Percentiles rank a stretch among this genome's conserved stretches.
These are phyloP conservation scores for Lycorma delicatula DNA, from an alignment of 1,140 invertebrate species.

Conservation along the genomic window DNA sequence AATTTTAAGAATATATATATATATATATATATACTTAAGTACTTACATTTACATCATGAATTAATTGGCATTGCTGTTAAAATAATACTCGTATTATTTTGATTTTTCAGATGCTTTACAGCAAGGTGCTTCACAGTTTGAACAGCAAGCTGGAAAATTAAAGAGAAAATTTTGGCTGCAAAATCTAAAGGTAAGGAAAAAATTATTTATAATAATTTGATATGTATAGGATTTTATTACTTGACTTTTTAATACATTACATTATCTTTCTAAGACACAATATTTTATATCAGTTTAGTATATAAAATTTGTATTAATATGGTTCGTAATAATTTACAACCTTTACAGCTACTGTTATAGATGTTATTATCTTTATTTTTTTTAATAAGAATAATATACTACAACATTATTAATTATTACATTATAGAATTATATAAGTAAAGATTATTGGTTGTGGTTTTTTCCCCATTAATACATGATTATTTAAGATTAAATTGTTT, in stretches of 20 bases:
- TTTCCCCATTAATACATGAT: too few species aligned
- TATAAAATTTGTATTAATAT: not conserved
- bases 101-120: constrained; percentile 70
- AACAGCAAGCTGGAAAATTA: constrained; percentile 92
- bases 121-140: constrained; percentile 92
- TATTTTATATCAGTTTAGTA: not conserved
- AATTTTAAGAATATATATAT: too few species aligned
- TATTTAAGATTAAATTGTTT: too few species aligned
- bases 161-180: constrained; percentile 99
- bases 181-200: constrained; percentile 79
- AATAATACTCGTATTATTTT: too few species aligned
- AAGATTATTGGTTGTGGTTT: too few species aligned
- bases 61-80: too few species aligned
- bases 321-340: not conserved
- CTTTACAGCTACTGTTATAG: not conserved
- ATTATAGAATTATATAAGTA: too few species aligned
- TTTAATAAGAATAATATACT: too few species aligned
- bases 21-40: too few species aligned
- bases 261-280: not conserved
- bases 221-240: not conserved
- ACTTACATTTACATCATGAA: not conserved
- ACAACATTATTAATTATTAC: too few species aligned
- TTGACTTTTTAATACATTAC: not conserved
- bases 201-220: not conserved
- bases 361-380: too few species aligned